A percentile compares a stretch with the other conserved stretches of the same genome.
Evolutionary conservation across 2,888 invertebrate genomes (phyloP).

Genomic region (Lepidochitona cinerea): DNA sequence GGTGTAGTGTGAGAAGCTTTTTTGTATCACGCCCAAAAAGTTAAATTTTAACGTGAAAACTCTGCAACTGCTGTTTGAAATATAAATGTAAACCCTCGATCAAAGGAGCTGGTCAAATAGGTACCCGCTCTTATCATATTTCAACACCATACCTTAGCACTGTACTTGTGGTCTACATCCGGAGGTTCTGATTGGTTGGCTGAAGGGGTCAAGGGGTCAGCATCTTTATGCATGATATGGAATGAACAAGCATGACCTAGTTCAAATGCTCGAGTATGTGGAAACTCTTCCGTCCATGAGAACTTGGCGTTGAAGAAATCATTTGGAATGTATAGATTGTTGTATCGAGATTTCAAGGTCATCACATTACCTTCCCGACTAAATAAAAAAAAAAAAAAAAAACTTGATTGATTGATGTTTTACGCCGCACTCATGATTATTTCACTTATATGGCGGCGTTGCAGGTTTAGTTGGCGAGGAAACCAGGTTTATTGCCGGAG

Average conservation of each 20-base stretch:
- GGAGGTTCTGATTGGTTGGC: conserved; percentile 88
- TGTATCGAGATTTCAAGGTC: conserved; percentile 86
- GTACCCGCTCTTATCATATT: too few relatives aligned
- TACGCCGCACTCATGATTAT: too few relatives aligned
- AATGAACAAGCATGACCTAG: conserved; percentile 85
- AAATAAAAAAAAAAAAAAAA: conserved; percentile 44
- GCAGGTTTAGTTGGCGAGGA: too few relatives aligned
- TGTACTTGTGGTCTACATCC: conserved; percentile 92
- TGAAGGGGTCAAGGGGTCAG: conserved; percentile 74
- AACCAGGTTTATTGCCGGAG: too few relatives aligned
- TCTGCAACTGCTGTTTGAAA: too few relatives aligned
- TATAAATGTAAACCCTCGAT: too few relatives aligned
- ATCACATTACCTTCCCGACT: conserved; percentile 88
- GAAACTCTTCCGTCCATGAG: conserved; percentile 92
- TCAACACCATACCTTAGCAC: conserved; percentile 86
- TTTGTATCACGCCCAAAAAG: too few relatives aligned
- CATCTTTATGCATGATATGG: conserved; percentile 80
- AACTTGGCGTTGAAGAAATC: conserved; percentile 92
- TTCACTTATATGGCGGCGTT: too few relatives aligned
- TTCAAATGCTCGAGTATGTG: conserved; percentile 86
- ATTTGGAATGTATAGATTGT: conserved; percentile 93
- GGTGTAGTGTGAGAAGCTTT: too few relatives aligned
- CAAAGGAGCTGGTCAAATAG: too few relatives aligned
- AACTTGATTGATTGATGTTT: too few relatives aligned
- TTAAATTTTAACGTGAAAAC: too few relatives aligned